Conservation (phyloP, 2,113 vertebrate genomes). For the Syrmaticus mikado region DNA sequence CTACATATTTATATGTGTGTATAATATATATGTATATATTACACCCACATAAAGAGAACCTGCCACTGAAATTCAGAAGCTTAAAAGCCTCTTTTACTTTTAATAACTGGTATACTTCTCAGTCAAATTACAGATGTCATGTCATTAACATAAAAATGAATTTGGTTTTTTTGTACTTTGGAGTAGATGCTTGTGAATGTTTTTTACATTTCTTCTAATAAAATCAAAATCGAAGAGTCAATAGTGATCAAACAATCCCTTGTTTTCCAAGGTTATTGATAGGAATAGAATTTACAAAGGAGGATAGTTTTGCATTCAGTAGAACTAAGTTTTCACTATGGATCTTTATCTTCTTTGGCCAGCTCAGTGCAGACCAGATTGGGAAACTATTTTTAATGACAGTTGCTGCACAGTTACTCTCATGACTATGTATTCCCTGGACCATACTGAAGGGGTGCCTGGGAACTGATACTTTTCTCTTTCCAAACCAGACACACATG, state of each 20-base stretch:
- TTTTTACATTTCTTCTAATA: not conserved
- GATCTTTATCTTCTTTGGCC: not conserved
- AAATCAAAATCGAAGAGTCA: not conserved
- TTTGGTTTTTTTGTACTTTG: not conserved
- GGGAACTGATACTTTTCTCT: not conserved
- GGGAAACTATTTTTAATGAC: not conserved
- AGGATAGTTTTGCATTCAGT: not conserved
- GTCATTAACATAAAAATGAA: not conserved
- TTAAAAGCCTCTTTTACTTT: not conserved
- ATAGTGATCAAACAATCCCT: not conserved
- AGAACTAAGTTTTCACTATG: not conserved
- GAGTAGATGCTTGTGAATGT: not conserved
- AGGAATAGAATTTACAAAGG: not conserved
- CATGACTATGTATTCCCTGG: not conserved
- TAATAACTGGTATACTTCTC: not conserved
- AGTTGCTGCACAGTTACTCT: not conserved
- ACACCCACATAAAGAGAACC: not conserved
- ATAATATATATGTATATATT: not conserved
- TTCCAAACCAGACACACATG: not conserved
- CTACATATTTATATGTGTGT: not conserved
- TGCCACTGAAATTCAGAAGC: not conserved
- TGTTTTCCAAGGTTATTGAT: not conserved
- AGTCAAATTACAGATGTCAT: not conserved
- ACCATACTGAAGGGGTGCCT: not conserved
- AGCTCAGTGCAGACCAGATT: not conserved